Percentiles rank a stretch among this genome's conserved stretches.
Conservation (phyloP, 23 tunicate species). For the Styela plicata region DNA sequence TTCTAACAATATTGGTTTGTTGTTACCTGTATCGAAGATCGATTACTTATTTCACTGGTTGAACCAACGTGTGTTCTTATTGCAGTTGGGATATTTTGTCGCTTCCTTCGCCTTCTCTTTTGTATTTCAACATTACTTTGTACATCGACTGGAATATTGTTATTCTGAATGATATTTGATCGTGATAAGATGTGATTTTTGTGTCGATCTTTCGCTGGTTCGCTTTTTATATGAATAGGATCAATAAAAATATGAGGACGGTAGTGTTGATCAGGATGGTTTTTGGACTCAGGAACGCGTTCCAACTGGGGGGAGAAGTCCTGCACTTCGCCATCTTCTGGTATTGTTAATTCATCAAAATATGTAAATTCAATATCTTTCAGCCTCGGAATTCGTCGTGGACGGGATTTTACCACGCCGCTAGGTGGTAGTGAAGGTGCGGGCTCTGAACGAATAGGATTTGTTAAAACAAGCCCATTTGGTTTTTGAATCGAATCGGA, state of each 20-base stretch:
- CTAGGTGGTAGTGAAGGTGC: neutral
- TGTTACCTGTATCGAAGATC: conserved; percentile 16
- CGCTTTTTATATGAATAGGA: no score
- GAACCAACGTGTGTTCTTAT: neutral
- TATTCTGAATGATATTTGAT: no score
- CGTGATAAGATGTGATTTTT: no score
- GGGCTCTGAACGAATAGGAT: neutral
- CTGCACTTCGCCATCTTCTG: neutral
- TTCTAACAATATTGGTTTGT: no score
- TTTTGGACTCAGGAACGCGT: no score
- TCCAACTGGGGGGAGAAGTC: neutral
- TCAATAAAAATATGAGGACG: no score
- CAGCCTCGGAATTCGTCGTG: neutral
- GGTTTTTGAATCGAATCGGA: neutral
- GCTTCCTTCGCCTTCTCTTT: neutral
- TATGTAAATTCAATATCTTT: neutral
- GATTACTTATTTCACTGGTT: neutral
- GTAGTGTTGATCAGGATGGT: no score
- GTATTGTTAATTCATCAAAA: neutral
- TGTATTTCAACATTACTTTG: no score
- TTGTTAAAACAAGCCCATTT: neutral
- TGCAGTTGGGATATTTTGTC: neutral
- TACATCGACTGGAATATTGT: no score
- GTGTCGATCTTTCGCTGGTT: no score
- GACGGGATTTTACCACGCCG: neutral